Evolutionary conservation across 2,888 invertebrate genomes (phyloP), one percentile per base, ranked within the genome.

Genomic region (Diaprepes abbreviatus): DNA sequence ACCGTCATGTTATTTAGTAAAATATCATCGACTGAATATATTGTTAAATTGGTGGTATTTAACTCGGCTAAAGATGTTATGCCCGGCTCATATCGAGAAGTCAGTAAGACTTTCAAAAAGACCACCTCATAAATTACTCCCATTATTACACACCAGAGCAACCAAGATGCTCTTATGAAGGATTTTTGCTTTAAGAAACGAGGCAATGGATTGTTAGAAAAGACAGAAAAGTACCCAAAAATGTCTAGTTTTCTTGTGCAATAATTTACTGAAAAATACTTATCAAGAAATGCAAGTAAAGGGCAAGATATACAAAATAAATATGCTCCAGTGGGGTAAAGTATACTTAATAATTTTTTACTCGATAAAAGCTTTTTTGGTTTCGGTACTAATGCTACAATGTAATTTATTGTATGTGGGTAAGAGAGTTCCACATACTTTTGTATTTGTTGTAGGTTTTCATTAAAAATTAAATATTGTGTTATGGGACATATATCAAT

Each of bases 301-400:
- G 45, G 0, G 17, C 2, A 3, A 3, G 40, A 14, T 40, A 28
- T 17, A n/a, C 38, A 4, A n/a, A 38, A 12, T 4, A 24, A 19
- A 12, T 24, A 40, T 12, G 40, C 19, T 40, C 24, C 6, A 6
- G 21, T 12, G 0, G 40, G 28, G 7, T 10, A 28, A 14, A 38
- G 12, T 14, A 40, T 21, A 4, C 6, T 1, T 1, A 14, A 3
- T 24, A 40, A 24, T 1, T 12, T 17, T 21, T 5, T 28, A 12
- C 40, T 24, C 6, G 38, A 40, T 38, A 24, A 19, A 7, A 35
- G 16, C 10, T 3, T 17, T 16, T 54, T 54, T 19, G 65, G 54
- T 35, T 57, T 65, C 7, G 65, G 65, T 3, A 65, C 65, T 10
- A 65, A 24, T 24, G 65, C 65, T 21, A 33, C 35, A 14, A 65